Evolutionary conservation across 2,113 vertebrate genomes (phyloP).

Genomic region (Aleadryas rufinucha): DNA sequence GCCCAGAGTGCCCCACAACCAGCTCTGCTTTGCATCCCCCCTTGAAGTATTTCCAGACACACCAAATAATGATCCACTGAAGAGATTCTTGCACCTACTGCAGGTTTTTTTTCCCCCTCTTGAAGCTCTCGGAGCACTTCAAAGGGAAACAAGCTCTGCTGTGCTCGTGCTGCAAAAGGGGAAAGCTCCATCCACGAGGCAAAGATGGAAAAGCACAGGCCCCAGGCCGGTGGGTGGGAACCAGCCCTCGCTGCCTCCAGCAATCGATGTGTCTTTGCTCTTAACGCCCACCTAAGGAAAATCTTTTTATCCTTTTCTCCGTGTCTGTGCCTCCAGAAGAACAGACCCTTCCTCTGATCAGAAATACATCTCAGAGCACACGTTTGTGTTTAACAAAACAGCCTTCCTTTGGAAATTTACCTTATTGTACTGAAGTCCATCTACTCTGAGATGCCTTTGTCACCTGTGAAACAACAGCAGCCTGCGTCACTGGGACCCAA

Average conservation of each 20-base stretch:
- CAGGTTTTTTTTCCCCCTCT: fast-evolving
- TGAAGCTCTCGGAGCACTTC: not conserved
- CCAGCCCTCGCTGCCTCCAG: not conserved
- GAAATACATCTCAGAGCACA: not conserved
- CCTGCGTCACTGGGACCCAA: not conserved
- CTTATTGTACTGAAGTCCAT: not conserved
- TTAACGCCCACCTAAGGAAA: not conserved
- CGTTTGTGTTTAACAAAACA: not conserved
- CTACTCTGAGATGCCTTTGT: not conserved
- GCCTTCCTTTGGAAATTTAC: conserved; percentile 22
- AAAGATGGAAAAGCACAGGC: not conserved
- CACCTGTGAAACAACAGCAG: conserved; percentile 33
- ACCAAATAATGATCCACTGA: not conserved
- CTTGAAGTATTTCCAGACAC: not conserved
- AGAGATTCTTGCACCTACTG: not conserved
- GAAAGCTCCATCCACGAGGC: not conserved
- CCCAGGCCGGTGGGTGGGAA: not conserved
- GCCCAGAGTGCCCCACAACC: not conserved
- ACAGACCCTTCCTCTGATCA: not conserved
- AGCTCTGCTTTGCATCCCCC: not conserved
- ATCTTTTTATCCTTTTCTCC: not conserved
- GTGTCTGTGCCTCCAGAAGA: not conserved
- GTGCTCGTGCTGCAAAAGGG: not conserved
- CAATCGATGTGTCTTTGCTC: not conserved
- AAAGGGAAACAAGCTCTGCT: not conserved